Evolutionary conservation across 2,797 vertebrate genomes (phyloP), one percentile per base, ranked within the genome.

Genomic region (Clamator glandarius): DNA sequence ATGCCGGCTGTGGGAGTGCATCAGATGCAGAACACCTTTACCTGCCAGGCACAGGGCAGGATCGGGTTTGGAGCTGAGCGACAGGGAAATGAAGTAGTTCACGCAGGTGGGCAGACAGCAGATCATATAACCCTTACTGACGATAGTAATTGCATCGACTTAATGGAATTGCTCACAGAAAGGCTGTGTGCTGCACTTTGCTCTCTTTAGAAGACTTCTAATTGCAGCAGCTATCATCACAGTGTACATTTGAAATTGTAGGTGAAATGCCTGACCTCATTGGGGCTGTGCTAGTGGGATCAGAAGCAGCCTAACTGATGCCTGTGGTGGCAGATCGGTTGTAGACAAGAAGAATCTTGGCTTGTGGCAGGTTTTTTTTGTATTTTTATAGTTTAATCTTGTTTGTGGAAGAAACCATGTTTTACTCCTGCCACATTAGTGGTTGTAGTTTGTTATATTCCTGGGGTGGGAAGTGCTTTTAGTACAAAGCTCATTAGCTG

Each of bases 61-160:
- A 91, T 94, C 93, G 79, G 83, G 87, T 93, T 85, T 84, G 87
- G 83, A 58, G 70, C 70, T 62, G 63, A 46, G 89, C 25, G 69
- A 5, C 41, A 50, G 64, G 55, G 64, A 75, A 57, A 63, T 54
- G 3, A 66, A 93, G 52, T 63, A 74, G 81, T 80, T 84, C 33
- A 21, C 2, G 9, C 39, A 85, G 77, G 63, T 85, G 68, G 72
- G 42, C 85, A 84, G 70, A 79, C 24, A 67, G 46, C 87, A 63
- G 92, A 91, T 94, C 89, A 12, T 42, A 4, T 94, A 91, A 78
- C 85, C 64, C 51, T 52, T 81, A 31, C 44, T 19, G 46, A 18
- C 66, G 26, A 26, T 8, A 20, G 36, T 55, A 41, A 51, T 36
- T 4, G 4, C 66, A 19, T 51, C 4, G 3, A 14, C 63, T 91